Evolutionary conservation across 2,113 vertebrate genomes (phyloP).

Genomic region (Shinisaurus crocodilurus): DNA sequence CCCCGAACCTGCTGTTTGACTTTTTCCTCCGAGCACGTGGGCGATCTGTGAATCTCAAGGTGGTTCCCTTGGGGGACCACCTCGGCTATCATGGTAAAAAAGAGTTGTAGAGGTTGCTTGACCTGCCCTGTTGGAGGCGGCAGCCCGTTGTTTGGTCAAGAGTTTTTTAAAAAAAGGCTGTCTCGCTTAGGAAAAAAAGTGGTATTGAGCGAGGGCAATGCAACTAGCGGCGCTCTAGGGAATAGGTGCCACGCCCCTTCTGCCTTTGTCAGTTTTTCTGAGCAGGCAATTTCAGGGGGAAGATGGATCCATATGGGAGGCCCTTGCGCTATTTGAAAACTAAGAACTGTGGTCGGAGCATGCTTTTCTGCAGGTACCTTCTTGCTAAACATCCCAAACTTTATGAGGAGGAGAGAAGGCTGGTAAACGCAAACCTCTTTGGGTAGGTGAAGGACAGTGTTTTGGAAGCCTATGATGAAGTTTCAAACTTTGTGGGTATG

Average conservation of each 20-base stretch:
- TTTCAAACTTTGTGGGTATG: not conserved
- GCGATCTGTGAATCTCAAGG: not conserved
- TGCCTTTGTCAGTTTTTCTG: not conserved
- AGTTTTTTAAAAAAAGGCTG: too few species aligned
- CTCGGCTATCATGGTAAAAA: too few species aligned
- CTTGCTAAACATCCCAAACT: not conserved
- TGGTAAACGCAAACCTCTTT: not conserved
- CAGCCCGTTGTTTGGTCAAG: not conserved
- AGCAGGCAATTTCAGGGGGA: not conserved
- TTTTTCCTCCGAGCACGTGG: not conserved
- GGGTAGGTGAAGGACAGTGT: not conserved
- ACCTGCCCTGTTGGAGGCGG: not conserved
- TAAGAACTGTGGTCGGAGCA: not conserved
- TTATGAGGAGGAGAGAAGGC: not conserved
- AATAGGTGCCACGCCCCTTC: constrained; percentile 23
- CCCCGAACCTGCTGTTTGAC: not conserved
- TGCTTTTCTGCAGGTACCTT: not conserved
- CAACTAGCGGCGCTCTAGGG: not conserved
- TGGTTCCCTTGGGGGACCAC: not conserved
- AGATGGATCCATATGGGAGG: not conserved
- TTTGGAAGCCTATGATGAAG: not conserved
- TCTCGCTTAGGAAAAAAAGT: not conserved
- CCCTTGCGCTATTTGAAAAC: not conserved
- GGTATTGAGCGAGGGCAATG: not conserved
- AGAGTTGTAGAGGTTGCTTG: not conserved